Conservation (phyloP, 2,113 vertebrate genomes). For the Gobiocypris rarus region DNA sequence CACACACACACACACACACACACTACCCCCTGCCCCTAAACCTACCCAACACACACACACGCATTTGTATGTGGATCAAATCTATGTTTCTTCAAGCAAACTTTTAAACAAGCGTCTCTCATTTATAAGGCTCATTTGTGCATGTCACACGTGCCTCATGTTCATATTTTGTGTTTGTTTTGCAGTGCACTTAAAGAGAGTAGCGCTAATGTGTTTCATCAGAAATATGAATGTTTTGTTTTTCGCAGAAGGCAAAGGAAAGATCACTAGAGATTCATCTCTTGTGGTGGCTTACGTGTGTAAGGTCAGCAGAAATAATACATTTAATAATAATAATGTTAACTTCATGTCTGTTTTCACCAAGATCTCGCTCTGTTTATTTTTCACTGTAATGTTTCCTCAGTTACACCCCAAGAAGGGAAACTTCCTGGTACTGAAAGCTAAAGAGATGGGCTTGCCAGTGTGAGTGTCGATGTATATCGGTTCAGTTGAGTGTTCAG, state of each 20-base stretch:
- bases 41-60: too few relatives aligned
- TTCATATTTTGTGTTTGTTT: too few relatives aligned
- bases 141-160: too few relatives aligned
- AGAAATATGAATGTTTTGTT: not conserved
- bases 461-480: conserved; percentile 85
- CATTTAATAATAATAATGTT: too few relatives aligned
- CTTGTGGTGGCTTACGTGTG: conserved; percentile 90
- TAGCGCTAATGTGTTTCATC: not conserved
- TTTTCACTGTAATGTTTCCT: not conserved
- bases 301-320: conserved; percentile 76
- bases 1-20: too few relatives aligned
- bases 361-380: too few relatives aligned
- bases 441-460: conserved; percentile 87
- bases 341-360: too few relatives aligned
- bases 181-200: not conserved
- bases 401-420: conserved; percentile 86
- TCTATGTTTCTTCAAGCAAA: not conserved
- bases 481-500: not conserved
- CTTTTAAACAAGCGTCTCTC: not conserved
- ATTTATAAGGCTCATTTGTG: not conserved
- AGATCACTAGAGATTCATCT: conserved; percentile 67
- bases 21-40: too few relatives aligned
- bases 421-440: conserved; percentile 86
- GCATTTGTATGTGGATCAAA: not conserved
- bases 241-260: conserved; percentile 52